Percentiles rank a stretch among this genome's conserved stretches.
Conservation (phyloP, 2,113 vertebrate genomes). For the Trichechus manatus region DNA sequence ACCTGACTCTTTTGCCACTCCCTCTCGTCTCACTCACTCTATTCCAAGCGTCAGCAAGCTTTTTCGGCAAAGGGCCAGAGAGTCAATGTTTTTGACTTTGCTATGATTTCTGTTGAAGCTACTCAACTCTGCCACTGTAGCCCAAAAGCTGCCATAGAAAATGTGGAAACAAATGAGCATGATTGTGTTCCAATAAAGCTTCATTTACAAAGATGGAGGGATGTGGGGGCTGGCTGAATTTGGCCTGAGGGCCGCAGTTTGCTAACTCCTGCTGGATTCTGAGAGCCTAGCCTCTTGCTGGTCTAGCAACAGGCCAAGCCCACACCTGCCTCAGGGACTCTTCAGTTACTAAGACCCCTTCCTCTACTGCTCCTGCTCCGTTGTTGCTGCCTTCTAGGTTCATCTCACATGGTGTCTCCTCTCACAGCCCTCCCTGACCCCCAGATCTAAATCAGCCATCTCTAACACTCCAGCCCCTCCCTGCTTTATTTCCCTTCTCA, state of each 20-base stretch:
- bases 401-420: rapidly evolving
- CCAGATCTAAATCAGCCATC: not conserved
- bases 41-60: not conserved
- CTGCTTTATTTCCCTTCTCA: not conserved
- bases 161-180: not conserved
- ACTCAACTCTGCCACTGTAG: not conserved
- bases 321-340: not conserved
- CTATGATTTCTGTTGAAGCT: not conserved
- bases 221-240: rapidly evolving
- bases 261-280: not conserved
- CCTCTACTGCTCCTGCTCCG: not conserved
- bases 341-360: too few relatives aligned
- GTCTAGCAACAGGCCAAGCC: not conserved
- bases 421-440: not conserved
- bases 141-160: not conserved
- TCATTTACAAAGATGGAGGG: not conserved
- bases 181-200: not conserved
- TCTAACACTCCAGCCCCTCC: not conserved
- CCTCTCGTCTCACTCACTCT: not conserved
- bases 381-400: not conserved
- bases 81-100: not conserved
- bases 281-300: not conserved
- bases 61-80: not conserved
- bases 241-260: not conserved
- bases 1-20: too few relatives aligned